Evolutionary conservation across 2,113 vertebrate genomes (phyloP).

Genomic region (Nannobrachium achirus): DNA sequence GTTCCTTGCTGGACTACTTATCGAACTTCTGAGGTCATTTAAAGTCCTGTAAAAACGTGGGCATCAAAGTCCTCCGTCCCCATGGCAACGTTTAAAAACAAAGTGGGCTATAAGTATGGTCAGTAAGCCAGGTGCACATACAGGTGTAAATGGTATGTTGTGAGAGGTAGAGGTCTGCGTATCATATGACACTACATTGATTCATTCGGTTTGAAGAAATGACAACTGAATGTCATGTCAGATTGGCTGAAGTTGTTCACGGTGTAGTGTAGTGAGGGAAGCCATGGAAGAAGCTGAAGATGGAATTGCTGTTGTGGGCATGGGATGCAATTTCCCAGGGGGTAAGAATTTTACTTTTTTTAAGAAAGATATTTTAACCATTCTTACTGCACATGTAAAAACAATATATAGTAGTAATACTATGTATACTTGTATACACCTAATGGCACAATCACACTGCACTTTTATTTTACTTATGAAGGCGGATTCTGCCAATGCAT

Average conservation of each 20-base stretch:
- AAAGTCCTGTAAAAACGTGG: conserved; percentile 49
- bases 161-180: conserved; percentile 24
- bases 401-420: no score
- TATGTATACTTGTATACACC: no score
- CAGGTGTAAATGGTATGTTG: neutral
- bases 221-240: neutral
- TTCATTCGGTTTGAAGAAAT: neutral
- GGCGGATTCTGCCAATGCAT: no score
- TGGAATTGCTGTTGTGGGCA: conserved; percentile 76
- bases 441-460: no score
- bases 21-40: no score
- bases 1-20: no score
- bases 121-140: neutral
- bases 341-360: conserved; percentile 53
- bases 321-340: conserved; percentile 81
- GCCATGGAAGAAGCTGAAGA: conserved; percentile 62
- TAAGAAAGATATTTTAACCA: no score
- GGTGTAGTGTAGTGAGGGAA: conserved; percentile 11
- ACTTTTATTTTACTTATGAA: no score
- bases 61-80: conserved; percentile 62
- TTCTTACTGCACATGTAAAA: no score
- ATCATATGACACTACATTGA: conserved; percentile 2
- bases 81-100: conserved; percentile 56
- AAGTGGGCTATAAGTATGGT: conserved; percentile 49
- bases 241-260: neutral